Conservation (phyloP, 2,888 invertebrate genomes). For the Creontiades dilutus region DNA sequence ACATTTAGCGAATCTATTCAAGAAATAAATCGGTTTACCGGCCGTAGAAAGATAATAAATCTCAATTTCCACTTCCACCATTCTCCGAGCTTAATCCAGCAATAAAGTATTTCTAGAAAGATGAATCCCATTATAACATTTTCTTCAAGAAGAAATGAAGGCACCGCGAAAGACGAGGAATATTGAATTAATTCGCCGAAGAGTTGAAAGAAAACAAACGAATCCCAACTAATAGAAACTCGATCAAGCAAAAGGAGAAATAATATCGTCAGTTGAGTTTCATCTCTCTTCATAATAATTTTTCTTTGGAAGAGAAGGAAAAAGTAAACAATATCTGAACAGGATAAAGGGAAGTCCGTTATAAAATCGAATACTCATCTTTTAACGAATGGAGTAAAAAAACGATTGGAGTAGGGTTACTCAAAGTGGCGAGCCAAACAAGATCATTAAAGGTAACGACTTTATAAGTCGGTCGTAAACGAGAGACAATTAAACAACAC, state of each 20-base stretch:
- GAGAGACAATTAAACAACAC: too few species aligned
- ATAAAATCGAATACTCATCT: background rate
- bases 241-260: background rate
- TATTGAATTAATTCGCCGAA: background rate
- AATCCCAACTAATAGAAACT: conserved; percentile 10
- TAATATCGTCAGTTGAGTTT: background rate
- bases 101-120: background rate
- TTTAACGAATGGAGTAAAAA: too few species aligned
- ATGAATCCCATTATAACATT: conserved; percentile 7
- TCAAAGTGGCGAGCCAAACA: too few species aligned
- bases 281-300: background rate
- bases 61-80: background rate
- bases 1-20: too few species aligned
- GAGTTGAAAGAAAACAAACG: background rate
- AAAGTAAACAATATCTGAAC: background rate
- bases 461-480: too few species aligned
- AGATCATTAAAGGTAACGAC: too few species aligned
- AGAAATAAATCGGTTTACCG: too few species aligned
- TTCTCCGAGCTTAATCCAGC: background rate
- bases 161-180: background rate
- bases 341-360: background rate
- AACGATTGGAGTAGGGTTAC: too few species aligned
- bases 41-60: too few species aligned
- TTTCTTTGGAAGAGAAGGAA: background rate
- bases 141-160: conserved; percentile 11